Evolutionary conservation across 2,888 invertebrate genomes (phyloP).

Genomic region (Dioctria rufipes): DNA sequence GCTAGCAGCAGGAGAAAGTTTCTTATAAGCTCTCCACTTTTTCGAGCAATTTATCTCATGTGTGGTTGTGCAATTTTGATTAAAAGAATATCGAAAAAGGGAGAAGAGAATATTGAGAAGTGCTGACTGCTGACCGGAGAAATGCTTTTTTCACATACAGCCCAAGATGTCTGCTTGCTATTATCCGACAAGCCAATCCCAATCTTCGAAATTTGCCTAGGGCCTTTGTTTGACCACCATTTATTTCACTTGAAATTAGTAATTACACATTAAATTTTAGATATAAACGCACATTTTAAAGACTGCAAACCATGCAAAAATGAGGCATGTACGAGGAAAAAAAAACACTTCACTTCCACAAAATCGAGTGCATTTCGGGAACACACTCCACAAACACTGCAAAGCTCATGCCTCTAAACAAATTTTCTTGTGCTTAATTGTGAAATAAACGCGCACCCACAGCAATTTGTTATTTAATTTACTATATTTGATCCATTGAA

Average conservation of each 20-base stretch:
- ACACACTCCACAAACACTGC: slow-evolving; percentile 38
- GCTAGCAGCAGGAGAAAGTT: slow-evolving; percentile 25
- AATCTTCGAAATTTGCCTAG: slow-evolving; percentile 20
- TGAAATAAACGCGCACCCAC: slow-evolving; percentile 17
- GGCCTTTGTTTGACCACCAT: slow-evolving; percentile 25
- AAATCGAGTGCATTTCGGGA: not conserved
- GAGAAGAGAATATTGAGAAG: slow-evolving; percentile 45
- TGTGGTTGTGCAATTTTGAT: not conserved
- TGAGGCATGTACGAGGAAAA: not conserved
- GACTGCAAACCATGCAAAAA: not conserved
- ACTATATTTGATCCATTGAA: slow-evolving; percentile 18
- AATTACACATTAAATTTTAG: not conserved
- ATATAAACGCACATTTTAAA: slow-evolving; percentile 35
- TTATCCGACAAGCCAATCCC: not conserved
- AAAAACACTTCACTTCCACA: slow-evolving; percentile 27
- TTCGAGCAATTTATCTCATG: not conserved
- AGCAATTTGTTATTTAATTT: not conserved
- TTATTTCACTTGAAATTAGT: slow-evolving; percentile 12
- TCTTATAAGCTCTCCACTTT: not conserved
- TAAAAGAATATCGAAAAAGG: slow-evolving; percentile 30
- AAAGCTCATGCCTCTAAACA: not conserved
- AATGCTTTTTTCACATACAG: slow-evolving; percentile 39
- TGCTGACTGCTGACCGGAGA: slow-evolving; percentile 16
- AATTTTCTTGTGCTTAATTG: not conserved
- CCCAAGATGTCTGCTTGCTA: slow-evolving; percentile 51